phyloP scores from a whole-genome alignment of 2,888 invertebrate species.

The Metacarcinus magister region DNA sequence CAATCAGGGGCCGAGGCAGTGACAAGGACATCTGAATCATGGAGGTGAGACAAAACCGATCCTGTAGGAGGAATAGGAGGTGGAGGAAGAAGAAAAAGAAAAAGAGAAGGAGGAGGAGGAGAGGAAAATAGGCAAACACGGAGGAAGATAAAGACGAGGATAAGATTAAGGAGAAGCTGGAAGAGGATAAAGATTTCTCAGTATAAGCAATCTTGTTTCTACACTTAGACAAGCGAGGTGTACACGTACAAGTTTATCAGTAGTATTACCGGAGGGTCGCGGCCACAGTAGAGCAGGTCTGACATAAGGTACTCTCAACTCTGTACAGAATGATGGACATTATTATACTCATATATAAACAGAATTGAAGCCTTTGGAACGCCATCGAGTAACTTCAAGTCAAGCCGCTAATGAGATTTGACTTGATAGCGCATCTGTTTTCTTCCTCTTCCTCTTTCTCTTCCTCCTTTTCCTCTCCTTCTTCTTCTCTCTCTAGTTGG shows the following conservation, averaged over 20 bases:
- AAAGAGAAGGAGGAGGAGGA: background rate
- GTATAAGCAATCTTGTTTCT: background rate
- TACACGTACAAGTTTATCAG: background rate
- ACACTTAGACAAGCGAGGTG: background rate
- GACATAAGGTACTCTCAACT: background rate
- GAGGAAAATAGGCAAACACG: background rate
- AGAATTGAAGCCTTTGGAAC: background rate
- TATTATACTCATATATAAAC: background rate
- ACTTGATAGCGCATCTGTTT: conserved; percentile 49
- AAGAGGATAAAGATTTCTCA: background rate
- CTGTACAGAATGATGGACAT: background rate
- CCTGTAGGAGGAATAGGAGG: background rate
- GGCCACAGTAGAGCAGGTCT: background rate
- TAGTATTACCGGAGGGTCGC: background rate
- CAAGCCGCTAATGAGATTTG: conserved; percentile 49
- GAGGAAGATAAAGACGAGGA: no score
- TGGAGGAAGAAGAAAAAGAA: background rate
- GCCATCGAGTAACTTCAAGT: conserved; percentile 1
- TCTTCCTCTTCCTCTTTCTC: background rate
- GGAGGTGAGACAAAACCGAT: background rate
- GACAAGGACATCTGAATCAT: background rate
- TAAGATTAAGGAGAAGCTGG: background rate
- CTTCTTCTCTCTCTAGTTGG: no score
- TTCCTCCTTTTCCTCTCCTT: background rate
- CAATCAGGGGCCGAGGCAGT: background rate